Evolutionary conservation across 2,888 invertebrate genomes (phyloP).

Genomic region (Mycalesis mineus): DNA sequence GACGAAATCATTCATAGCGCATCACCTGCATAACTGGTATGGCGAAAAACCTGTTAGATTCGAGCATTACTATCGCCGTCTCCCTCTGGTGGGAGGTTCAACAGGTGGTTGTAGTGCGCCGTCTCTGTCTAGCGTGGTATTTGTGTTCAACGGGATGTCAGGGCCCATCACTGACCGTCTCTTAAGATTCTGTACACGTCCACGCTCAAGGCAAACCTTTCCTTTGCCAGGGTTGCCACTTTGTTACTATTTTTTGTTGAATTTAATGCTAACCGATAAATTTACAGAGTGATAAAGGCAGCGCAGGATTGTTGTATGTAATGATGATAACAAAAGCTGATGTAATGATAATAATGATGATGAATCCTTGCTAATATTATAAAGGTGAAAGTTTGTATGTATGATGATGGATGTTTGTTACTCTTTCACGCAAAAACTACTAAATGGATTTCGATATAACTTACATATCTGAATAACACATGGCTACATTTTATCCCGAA

Average conservation of each 20-base stretch:
- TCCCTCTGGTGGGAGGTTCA: slow-evolving; percentile 1
- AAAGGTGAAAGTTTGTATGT: no score
- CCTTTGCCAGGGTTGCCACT: slow-evolving; percentile 31
- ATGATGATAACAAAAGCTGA: no score
- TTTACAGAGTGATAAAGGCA: no score
- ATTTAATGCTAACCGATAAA: no score
- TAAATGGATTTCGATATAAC: no score
- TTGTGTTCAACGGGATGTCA: slow-evolving; percentile 42
- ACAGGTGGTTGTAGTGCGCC: slow-evolving; percentile 15
- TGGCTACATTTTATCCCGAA: no score
- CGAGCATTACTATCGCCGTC: slow-evolving; percentile 14
- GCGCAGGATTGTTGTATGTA: no score
- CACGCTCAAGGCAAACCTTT: slow-evolving; percentile 39
- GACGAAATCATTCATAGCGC: slow-evolving; percentile 27
- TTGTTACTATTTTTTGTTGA: neutral
- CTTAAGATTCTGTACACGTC: slow-evolving; percentile 40
- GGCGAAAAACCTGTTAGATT: slow-evolving; percentile 28
- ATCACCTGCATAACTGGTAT: slow-evolving; percentile 28
- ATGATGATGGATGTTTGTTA: no score
- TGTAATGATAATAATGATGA: no score
- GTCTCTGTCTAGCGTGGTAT: slow-evolving; percentile 38
- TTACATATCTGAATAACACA: no score
- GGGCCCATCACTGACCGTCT: slow-evolving; percentile 31
- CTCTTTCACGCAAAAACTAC: no score
- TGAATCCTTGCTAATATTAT: no score